phyloP scores from a whole-genome alignment of 2,888 invertebrate genomes.

The Agonopterix arenella region DNA sequence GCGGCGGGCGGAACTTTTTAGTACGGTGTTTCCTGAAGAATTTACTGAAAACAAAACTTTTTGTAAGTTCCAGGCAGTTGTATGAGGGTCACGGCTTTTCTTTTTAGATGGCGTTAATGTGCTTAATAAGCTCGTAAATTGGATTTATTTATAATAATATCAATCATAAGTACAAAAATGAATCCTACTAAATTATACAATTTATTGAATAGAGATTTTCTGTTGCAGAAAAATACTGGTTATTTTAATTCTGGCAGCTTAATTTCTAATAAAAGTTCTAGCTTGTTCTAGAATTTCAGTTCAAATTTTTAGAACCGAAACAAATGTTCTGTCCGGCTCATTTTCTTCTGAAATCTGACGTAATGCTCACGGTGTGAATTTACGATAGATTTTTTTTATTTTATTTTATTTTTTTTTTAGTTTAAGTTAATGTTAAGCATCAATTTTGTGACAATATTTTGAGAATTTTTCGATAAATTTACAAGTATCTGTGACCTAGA shows the following conservation, averaged over 20 bases:
- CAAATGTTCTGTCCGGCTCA: constrained; percentile 18
- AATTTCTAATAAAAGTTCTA: not conserved
- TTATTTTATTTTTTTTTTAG: constrained; percentile 55
- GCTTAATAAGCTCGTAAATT: too few species aligned
- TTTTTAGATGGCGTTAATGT: too few species aligned
- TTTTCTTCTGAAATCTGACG: constrained; percentile 49
- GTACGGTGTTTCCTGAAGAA: not conserved
- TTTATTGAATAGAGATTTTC: too few species aligned
- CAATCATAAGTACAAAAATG: too few species aligned
- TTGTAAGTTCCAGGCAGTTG: too few species aligned
- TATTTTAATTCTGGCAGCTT: constrained; percentile 1
- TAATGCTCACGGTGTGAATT: constrained; percentile 57
- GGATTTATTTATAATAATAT: too few species aligned
- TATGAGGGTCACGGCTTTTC: too few species aligned
- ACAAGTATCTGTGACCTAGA: constrained; percentile 37
- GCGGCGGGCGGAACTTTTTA: constrained; percentile 18
- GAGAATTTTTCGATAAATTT: constrained; percentile 49
- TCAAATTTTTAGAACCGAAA: constrained; percentile 7
- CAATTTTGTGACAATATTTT: constrained; percentile 39
- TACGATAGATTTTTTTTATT: constrained; percentile 32
- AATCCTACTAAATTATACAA: too few species aligned
- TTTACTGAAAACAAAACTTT: too few species aligned
- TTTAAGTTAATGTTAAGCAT: constrained; percentile 66
- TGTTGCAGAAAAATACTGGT: not conserved
- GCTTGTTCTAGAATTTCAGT: not conserved